A percentile compares a stretch with the other conserved stretches of the same genome.
Conservation (phyloP, 1,140 invertebrate genomes). For the Diprion similis region DNA sequence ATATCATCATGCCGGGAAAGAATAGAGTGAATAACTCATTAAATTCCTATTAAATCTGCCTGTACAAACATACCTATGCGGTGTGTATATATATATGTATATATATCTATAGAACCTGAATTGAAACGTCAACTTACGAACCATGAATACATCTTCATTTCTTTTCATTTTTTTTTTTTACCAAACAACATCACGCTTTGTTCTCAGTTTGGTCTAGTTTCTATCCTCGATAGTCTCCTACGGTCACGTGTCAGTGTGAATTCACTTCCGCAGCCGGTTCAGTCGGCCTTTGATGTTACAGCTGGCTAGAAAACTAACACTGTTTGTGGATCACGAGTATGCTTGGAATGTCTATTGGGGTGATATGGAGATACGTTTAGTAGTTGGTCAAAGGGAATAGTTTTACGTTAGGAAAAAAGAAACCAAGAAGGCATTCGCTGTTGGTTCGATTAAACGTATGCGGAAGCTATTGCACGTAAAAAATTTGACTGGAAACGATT, state of each 20-base stretch:
- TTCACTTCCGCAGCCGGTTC: too few relatives aligned
- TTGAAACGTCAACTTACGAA: too few relatives aligned
- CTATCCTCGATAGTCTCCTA: neutral
- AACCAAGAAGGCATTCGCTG: neutral
- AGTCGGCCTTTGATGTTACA: neutral
- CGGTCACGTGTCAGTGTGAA: neutral
- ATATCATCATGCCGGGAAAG: too few relatives aligned
- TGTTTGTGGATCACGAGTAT: neutral
- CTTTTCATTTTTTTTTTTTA: too few relatives aligned
- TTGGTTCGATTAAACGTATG: too few relatives aligned
- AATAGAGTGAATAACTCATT: too few relatives aligned
- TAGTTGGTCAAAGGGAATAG: neutral
- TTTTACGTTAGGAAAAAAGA: neutral
- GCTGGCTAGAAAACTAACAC: neutral
- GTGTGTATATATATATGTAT: too few relatives aligned
- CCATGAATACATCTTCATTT: too few relatives aligned
- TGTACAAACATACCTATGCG: too few relatives aligned
- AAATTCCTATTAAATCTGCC: too few relatives aligned
- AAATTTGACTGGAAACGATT: neutral
- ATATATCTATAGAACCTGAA: too few relatives aligned
- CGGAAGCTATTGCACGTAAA: neutral
- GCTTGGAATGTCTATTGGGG: neutral
- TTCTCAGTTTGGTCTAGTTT: neutral
- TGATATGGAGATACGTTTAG: neutral
- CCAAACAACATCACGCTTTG: too few relatives aligned